Conservation (phyloP, 2,888 invertebrate species). For the Drosophila demipolita region DNA sequence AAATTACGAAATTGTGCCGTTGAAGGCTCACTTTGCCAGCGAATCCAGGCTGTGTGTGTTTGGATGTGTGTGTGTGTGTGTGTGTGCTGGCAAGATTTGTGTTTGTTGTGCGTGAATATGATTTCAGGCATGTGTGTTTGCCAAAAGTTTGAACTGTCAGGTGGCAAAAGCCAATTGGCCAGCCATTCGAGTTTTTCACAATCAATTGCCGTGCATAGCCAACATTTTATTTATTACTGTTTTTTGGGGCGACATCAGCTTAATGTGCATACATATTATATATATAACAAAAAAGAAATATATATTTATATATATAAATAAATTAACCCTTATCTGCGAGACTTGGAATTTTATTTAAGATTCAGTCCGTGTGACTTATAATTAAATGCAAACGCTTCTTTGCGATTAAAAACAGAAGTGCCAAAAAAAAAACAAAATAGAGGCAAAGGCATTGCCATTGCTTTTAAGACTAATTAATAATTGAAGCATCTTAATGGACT, state of each 20-base stretch:
- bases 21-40: constrained; percentile 74
- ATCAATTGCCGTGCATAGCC: constrained; percentile 52
- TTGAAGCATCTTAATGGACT: constrained; percentile 79
- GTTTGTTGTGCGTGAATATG: constrained; percentile 80
- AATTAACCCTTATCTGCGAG: constrained; percentile 9
- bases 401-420: constrained; percentile 66
- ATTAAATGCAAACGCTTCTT: constrained; percentile 74
- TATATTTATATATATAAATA: background rate
- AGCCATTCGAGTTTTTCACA: constrained; percentile 66
- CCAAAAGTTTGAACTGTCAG: constrained; percentile 74
- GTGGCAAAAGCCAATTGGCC: constrained; percentile 78
- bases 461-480: constrained; percentile 79
- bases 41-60: constrained; percentile 33
- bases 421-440: constrained; percentile 28
- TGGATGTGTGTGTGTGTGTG: constrained; percentile 18
- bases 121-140: constrained; percentile 69
- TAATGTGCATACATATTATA: background rate
- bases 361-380: constrained; percentile 54
- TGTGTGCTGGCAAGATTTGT: constrained; percentile 62
- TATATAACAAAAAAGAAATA: background rate
- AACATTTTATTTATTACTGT: constrained; percentile 44
- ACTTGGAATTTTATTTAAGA: constrained; percentile 7
- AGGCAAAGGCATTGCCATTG: constrained; percentile 55
- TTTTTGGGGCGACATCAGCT: constrained; percentile 7
- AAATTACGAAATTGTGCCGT: constrained; percentile 82